These are phyloP conservation scores for Anableps anableps DNA, from an alignment of 2,797 vertebrate species.

Conservation along the genomic window DNA sequence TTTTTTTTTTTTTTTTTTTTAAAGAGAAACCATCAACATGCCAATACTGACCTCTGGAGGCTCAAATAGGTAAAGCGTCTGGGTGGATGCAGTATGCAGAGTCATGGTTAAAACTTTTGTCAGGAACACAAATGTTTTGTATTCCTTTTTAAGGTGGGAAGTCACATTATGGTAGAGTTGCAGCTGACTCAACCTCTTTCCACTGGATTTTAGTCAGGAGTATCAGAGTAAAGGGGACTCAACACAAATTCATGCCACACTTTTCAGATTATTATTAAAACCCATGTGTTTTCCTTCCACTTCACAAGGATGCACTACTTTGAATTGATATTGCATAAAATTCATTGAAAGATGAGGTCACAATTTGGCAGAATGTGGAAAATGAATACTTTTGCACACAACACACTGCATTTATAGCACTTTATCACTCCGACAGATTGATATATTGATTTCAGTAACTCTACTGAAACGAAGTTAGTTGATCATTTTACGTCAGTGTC, in stretches of 20 bases:
- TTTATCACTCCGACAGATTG: neutral
- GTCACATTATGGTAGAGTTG: too few species aligned
- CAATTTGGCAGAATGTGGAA: too few species aligned
- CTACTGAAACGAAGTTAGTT: neutral
- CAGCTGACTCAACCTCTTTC: too few species aligned
- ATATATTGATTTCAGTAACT: neutral
- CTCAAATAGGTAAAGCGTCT: neutral
- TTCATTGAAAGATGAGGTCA: neutral
- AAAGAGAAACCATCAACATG: neutral
- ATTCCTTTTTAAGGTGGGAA: too few species aligned
- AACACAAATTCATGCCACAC: neutral
- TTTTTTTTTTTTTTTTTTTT: too few species aligned
- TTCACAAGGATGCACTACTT: neutral
- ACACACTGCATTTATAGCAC: neutral
- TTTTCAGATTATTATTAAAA: neutral
- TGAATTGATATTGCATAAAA: neutral
- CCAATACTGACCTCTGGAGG: neutral
- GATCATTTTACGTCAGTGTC: neutral
- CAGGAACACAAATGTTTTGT: neutral
- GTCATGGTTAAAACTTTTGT: neutral
- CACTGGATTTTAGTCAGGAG: too few species aligned
- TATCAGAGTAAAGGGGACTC: too few species aligned
- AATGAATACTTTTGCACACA: neutral
- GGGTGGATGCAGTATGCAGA: neutral
- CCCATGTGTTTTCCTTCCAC: neutral